Evolutionary conservation across 2,113 vertebrate species (phyloP).

Genomic region (Alosa alosa): DNA sequence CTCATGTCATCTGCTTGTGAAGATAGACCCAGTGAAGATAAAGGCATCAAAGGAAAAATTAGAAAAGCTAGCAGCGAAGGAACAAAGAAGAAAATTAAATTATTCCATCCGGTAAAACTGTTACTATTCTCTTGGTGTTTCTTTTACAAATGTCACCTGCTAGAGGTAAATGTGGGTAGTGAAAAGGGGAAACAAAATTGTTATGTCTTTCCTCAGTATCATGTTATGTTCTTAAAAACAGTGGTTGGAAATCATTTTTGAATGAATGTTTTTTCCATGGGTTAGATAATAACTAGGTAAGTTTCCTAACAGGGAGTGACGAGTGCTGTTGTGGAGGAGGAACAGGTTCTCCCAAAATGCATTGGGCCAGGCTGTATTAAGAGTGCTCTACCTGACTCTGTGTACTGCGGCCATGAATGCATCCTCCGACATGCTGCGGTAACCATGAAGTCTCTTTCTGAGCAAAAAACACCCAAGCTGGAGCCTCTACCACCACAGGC

Average conservation of each 20-base stretch:
- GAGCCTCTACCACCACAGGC: conserved; percentile 51
- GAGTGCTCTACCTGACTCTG: conserved; percentile 83
- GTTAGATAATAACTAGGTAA: background rate
- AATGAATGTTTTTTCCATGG: background rate
- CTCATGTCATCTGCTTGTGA: conserved; percentile 68
- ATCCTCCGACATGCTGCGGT: conserved; percentile 90
- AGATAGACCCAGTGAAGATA: conserved; percentile 64
- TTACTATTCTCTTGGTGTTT: background rate
- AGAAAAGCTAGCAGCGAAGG: conserved; percentile 77
- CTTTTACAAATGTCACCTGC: background rate
- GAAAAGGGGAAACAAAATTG: background rate
- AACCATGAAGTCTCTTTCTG: conserved; percentile 84
- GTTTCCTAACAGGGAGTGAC: background rate
- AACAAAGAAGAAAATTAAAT: conserved; percentile 79
- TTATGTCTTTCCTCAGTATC: background rate
- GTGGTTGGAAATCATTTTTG: background rate
- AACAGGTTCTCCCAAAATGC: conserved; percentile 73
- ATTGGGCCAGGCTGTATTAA: conserved; percentile 86
- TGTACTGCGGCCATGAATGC: conserved; percentile 93
- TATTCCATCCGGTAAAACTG: conserved; percentile 77
- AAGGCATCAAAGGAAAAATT: conserved; percentile 77
- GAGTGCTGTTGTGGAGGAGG: conserved; percentile 53
- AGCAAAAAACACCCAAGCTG: conserved; percentile 76
- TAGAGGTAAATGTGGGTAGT: background rate
- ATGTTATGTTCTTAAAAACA: background rate